phyloP scores from a whole-genome alignment of 2,113 vertebrate species.

The Zeus faber region DNA sequence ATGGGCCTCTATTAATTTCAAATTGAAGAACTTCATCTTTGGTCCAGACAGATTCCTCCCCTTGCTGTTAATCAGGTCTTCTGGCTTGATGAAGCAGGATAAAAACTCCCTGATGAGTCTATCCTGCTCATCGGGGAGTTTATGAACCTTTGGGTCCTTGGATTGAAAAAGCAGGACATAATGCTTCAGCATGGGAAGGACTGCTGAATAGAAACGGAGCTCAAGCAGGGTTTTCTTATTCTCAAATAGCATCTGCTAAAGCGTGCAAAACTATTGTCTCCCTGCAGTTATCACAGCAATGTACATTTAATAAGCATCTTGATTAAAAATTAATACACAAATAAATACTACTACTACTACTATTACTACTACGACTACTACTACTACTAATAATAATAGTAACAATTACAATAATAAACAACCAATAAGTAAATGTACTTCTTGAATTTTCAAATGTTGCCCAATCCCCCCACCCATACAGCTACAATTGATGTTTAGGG shows the following conservation, averaged over 20 bases:
- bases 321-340: background rate
- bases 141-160: background rate
- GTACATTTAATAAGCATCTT: background rate
- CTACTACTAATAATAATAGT: background rate
- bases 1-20: background rate
- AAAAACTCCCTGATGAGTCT: background rate
- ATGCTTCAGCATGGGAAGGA: slow-evolving; percentile 2
- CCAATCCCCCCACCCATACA: slow-evolving; percentile 2
- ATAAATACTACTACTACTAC: no score
- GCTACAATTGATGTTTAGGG: slow-evolving; percentile 5
- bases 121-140: background rate
- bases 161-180: slow-evolving; percentile 1
- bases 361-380: no score
- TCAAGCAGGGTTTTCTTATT: slow-evolving; percentile 1
- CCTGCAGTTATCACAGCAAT: background rate
- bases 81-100: background rate
- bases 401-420: background rate
- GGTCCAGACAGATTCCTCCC: background rate
- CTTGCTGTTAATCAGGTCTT: background rate
- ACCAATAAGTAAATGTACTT: background rate
- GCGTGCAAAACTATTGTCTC: background rate
- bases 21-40: background rate
- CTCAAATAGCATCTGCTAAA: slow-evolving; percentile 2
- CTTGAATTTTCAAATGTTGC: slow-evolving; percentile 1
- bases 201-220: background rate